Evolutionary conservation across 2,113 vertebrate species (phyloP), one percentile per base, ranked within the genome.

Genomic region (Rafetus swinhoei): DNA sequence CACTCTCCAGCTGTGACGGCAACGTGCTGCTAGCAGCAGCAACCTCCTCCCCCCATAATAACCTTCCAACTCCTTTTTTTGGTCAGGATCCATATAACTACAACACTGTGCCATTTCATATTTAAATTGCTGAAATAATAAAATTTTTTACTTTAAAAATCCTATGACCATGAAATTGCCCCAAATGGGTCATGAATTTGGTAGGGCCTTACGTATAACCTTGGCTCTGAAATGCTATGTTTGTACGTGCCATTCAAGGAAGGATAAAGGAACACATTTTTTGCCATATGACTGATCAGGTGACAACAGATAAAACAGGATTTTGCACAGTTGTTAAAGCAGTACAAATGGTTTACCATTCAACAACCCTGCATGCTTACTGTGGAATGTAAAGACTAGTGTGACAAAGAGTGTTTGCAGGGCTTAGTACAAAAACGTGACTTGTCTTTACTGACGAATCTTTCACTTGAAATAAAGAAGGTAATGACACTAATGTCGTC

Each of bases 401-500:
- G 87, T 86, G 79, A 52, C 81, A 93, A 74, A 77, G 53, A 84
- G 60, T 94, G 93, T 96, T 97, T 95, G 92, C 93, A 93, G 90
- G 86, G 84, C 79, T 93, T 62, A 82, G 84, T 94, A 93, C 82
- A 95, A 90, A 94, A 93, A 92, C n/a, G 53, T 97, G 93, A 93
- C 89, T 94, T 92, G 91, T 93, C 90, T 96, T 95, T 93, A 76
- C 86, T 80, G 55, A 91, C 91, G 90, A 96, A 96, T 95, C 92
- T 94, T 95, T 95, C 87, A 84, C 94, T 94, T 96, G 97, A 93
- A 95, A 87, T 84, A 94, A 93, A 94, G 93, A 86, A 94, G 86
- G 85, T 0, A 81, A 84, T 92, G 93, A 94, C 94, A 91, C 85
- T 50, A 24, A 79, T 84, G 90, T 53, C 91, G 93, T 85, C 89